phyloP scores from a whole-genome alignment of 2,888 invertebrate species.

The Ariolimax columbianus region DNA sequence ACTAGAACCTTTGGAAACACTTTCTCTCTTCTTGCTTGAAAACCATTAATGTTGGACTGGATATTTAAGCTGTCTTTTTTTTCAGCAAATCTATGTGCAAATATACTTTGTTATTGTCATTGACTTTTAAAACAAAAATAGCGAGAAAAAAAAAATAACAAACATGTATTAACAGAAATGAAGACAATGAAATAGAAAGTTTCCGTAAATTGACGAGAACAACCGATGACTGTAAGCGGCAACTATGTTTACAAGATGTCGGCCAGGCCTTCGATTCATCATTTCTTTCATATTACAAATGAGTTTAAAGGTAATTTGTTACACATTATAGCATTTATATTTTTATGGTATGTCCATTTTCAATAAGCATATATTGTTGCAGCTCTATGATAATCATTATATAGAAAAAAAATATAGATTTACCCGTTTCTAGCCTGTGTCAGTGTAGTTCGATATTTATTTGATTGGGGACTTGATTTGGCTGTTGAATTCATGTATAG shows the following conservation, averaged over 20 bases:
- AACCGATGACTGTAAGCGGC: conserved; percentile 16
- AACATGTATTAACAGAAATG: neutral
- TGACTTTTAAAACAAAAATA: neutral
- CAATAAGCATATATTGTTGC: neutral
- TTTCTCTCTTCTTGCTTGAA: no score
- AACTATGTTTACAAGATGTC: conserved; percentile 40
- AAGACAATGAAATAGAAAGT: neutral
- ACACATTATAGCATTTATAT: neutral
- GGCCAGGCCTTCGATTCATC: neutral
- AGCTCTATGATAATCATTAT: neutral
- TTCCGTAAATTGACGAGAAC: neutral
- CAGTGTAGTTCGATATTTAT: no score
- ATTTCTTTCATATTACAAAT: neutral
- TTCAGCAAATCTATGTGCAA: neutral
- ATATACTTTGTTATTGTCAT: neutral
- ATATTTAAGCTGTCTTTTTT: no score
- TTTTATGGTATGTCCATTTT: neutral
- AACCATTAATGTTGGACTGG: no score
- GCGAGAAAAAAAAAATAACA: neutral
- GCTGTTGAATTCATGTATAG: neutral
- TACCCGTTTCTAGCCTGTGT: neutral
- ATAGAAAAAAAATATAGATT: neutral
- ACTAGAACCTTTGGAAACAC: no score
- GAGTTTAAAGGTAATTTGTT: neutral
- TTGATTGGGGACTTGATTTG: no score